A percentile compares a stretch with the other conserved stretches of the same genome.
Conservation (phyloP, 2,113 vertebrate genomes). For the Benitochromis conjunctus region DNA sequence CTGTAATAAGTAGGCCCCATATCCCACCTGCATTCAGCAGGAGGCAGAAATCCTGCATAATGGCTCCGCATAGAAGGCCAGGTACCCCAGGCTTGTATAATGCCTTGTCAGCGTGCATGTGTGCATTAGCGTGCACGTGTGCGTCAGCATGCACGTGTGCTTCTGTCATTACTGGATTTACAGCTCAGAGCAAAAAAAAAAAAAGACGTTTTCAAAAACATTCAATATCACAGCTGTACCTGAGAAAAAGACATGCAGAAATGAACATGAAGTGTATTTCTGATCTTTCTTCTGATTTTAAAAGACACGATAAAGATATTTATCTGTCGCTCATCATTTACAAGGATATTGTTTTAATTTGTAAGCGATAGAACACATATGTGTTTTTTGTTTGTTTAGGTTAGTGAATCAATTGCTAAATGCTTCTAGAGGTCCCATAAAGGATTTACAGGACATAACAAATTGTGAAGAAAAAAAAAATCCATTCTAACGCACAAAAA, state of each 20-base stretch:
- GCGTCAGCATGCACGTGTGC: neutral
- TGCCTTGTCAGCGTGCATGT: slow-evolving; percentile 59
- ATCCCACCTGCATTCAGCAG: slow-evolving; percentile 70
- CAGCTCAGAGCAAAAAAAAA: slow-evolving; percentile 7
- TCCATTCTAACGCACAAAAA: neutral
- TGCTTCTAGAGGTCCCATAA: neutral
- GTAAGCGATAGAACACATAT: neutral
- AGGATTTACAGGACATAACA: neutral
- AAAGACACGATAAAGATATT: neutral
- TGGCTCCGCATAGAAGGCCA: slow-evolving; percentile 62
- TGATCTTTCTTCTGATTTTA: neutral
- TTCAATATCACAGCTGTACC: neutral
- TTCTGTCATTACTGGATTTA: slow-evolving; percentile 56
- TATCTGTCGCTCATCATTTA: neutral
- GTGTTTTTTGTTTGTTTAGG: neutral
- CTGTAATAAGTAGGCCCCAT: slow-evolving; percentile 73
- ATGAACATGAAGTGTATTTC: neutral
- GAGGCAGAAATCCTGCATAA: slow-evolving; percentile 62
- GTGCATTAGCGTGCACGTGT: neutral
- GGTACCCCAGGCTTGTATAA: slow-evolving; percentile 53
- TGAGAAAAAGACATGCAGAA: neutral
- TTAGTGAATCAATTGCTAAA: neutral
- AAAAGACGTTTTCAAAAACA: neutral
- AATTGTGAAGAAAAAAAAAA: neutral
- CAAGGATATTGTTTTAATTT: neutral